A percentile compares a stretch with the other conserved stretches of the same genome.
phyloP scores from a whole-genome alignment of 1,140 invertebrate genomes.

The Drosophila leontia region DNA sequence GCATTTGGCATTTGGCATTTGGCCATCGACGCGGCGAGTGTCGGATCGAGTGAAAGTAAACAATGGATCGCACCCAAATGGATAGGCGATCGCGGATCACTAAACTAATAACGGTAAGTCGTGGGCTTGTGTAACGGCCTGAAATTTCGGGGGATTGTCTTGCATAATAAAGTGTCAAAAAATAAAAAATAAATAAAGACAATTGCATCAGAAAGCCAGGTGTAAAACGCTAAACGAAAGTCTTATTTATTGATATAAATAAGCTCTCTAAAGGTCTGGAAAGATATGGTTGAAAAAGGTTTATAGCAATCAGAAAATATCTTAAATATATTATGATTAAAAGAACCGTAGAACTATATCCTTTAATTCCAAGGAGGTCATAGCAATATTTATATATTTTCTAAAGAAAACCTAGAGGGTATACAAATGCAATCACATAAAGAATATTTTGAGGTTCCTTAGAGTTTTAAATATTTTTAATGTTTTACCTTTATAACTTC shows the following conservation, averaged over 20 bases:
- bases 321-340: neutral
- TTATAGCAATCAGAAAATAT: neutral
- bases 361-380: neutral
- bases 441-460: no score
- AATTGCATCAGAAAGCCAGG: slow-evolving; percentile 11
- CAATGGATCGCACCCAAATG: slow-evolving; percentile 64
- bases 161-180: slow-evolving; percentile 41
- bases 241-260: no score
- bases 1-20: slow-evolving; percentile 34
- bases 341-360: neutral
- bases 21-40: slow-evolving; percentile 26
- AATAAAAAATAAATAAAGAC: neutral
- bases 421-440: no score
- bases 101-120: slow-evolving; percentile 69
- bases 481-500: no score
- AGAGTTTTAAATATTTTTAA: no score
- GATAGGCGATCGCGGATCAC: slow-evolving; percentile 58
- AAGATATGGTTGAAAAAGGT: neutral
- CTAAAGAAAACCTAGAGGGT: neutral
- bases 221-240: neutral
- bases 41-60: slow-evolving; percentile 72
- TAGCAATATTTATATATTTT: neutral
- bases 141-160: slow-evolving; percentile 10
- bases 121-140: slow-evolving; percentile 15
- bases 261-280: neutral